Base-by-base conservation (phyloP, 2,888 invertebrate species). In the Tineola bisselliella region DNA sequence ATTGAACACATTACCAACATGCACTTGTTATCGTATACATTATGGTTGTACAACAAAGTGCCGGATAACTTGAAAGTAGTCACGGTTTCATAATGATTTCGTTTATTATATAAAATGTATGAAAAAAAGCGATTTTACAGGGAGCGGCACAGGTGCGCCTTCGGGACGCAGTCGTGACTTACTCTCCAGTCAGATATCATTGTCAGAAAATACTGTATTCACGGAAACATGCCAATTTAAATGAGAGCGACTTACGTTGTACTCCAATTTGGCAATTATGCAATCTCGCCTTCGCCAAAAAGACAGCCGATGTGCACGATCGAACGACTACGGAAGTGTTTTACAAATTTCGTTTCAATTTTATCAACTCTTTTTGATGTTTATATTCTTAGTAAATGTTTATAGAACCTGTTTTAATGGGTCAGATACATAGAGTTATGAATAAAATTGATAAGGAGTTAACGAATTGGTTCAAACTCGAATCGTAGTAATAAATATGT, bases 81-180 rank as follows among this genome's bases (percentile, higher is more conserved):
- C 56, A 56, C 19, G 56, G 58, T 58, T 58, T 58, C 31, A 33
- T 15, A 58, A 58, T 58, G 33, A 11, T 13, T 31, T 58, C 25
- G 58, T n/a, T 13, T 31, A 58, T 58, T 58, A 58, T 58, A 58
- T 33, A 33, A 25, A 58, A 33, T 33, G 19, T 33, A 58, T 33
- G n/a, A n/a, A 58, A 58, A 58, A 54, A 25, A 54, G 2, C 11
- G 25, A 4, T 54, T 54, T 18, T 12, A 54, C 15, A 8, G 31
- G 58, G 60, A n/a, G 13, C 3, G 57, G 15, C 56, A 30, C 86
- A 87, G 86, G 84, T 87, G 86, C 77, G 79, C 79, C 83, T 72
- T 67, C 73, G 70, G 81, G 79, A 76, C 66, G 62, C 63, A 69
- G 76, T 86, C 86, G 86, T 86, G 86, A 86, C 84, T 87, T 84